Evolutionary conservation across 2,888 invertebrate genomes (phyloP), one percentile per base, ranked within the genome.

Genomic region (Ornithoptera alexandrae): DNA sequence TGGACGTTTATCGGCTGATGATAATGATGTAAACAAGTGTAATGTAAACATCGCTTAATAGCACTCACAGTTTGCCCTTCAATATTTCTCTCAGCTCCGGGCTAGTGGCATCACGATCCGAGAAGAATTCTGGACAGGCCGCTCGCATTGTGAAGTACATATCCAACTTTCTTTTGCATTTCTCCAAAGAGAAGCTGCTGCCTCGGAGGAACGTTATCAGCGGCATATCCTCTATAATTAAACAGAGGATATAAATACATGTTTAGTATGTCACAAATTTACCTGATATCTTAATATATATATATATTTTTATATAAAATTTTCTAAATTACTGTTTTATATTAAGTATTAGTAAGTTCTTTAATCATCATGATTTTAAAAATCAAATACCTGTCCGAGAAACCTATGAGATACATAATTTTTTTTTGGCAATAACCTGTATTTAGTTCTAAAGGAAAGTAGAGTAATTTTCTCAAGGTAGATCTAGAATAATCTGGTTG

Each of bases 141-240:
- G 95, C 94, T 64, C 96, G 93, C 96, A 97, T 96, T 0, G 97
- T 97, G 84, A 97, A 97, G 87, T 96, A 97, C 95, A 97, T 96
- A 82, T 97, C 97, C 71, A 97, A 84, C 83, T 97, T 97, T 77
- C 94, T 93, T 24, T 69, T 67, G 77, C 95, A 95, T 81, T 96
- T 96, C 88, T 97, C 97, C 78, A 97, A 81, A 42, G 96, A 96
- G 84, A 96, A 97, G 84, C 96, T 97, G 84, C 96, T 95, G 58
- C 96, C 96, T 50, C 97, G 93, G 57, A 97, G 92, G 84, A 96
- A 97, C 0, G 95, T 96, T 92, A 95, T 93, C 24, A 97, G 85
- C 65, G 95, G 94, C 65, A 92, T 88, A 75, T 95, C 95, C 84
- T 97, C 96, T 96, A 86, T 20, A n/a, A 64, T 57, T 20, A 6